Evolutionary conservation across 2,113 vertebrate species (phyloP).

Genomic region (Pleuronectes platessa): DNA sequence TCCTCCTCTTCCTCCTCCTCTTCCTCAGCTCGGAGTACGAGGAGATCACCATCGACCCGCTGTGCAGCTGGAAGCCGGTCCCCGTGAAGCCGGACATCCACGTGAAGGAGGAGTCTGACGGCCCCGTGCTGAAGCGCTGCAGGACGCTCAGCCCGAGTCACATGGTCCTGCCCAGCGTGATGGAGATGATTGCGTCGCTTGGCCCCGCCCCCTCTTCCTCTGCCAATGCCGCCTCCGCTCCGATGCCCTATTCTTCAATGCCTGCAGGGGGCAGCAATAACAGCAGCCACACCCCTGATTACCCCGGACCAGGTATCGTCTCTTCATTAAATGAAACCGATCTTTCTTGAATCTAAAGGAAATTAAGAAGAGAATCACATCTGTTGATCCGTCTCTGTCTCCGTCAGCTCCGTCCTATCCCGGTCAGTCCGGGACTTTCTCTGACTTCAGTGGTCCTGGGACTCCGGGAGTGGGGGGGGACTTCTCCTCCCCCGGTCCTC

Average conservation of each 20-base stretch:
- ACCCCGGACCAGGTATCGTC: conserved; percentile 80
- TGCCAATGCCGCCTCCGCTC: conserved; percentile 73
- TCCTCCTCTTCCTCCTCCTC: not conserved
- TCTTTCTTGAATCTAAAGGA: not conserved
- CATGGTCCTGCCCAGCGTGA: conserved; percentile 93
- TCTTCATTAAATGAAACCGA: too few relatives aligned
- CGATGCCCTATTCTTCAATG: conserved; percentile 78
- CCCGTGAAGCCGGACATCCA: conserved; percentile 91
- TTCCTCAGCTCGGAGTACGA: conserved; percentile 88
- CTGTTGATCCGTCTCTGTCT: conserved; percentile 11
- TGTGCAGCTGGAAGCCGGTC: conserved; percentile 94
- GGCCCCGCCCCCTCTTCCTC: conserved; percentile 81
- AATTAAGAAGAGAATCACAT: not conserved
- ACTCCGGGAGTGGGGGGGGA: conserved; percentile 84
- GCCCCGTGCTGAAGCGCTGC: conserved; percentile 89
- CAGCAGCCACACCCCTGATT: conserved; percentile 75
- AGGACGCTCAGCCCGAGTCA: conserved; percentile 91
- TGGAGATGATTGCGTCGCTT: conserved; percentile 94
- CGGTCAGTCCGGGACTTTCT: conserved; percentile 78
- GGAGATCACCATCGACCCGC: conserved; percentile 95
- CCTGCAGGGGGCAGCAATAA: conserved; percentile 63
- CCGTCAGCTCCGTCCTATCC: conserved; percentile 85
- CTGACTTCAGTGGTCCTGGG: conserved; percentile 84
- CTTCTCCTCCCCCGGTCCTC: conserved; percentile 81
- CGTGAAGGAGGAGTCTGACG: conserved; percentile 91